These are phyloP conservation scores for Aphidius colemani DNA, from an alignment of 2,888 invertebrate species.

Conservation along the genomic window DNA sequence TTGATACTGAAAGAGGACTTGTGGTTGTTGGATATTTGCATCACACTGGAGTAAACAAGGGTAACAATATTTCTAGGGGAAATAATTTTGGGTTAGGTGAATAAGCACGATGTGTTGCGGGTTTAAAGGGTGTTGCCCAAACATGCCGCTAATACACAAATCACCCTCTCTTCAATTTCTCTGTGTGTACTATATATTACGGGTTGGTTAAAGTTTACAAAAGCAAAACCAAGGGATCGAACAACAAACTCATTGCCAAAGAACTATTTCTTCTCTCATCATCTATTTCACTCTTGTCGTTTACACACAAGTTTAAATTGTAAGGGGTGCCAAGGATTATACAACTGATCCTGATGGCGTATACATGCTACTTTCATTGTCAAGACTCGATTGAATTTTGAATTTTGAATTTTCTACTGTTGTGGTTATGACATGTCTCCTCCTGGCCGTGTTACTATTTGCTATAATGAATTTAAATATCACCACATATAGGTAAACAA, in stretches of 20 bases:
- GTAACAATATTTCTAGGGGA: conserved; percentile 37
- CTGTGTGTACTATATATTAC: not conserved
- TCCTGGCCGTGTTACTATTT: conserved; percentile 9
- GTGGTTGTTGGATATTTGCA: conserved; percentile 44
- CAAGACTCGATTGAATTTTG: not conserved
- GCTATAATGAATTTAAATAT: conserved; percentile 37
- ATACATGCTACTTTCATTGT: not conserved
- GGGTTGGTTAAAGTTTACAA: not conserved
- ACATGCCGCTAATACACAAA: conserved; percentile 28
- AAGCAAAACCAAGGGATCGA: not conserved
- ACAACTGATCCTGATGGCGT: conserved; percentile 14
- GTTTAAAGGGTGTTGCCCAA: conserved; percentile 27
- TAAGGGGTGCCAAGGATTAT: conserved; percentile 21
- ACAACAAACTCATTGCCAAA: not conserved
- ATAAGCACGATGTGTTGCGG: conserved; percentile 26
- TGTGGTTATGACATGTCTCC: conserved; percentile 12
- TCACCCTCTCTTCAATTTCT: not conserved
- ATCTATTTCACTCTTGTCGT: not conserved
- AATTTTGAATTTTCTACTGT: conserved; percentile 1
- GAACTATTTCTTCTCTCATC: not conserved
- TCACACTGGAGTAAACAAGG: conserved; percentile 52
- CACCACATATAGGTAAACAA: conserved; percentile 28
- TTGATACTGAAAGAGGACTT: not conserved
- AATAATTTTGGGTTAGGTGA: conserved; percentile 18
- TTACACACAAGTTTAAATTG: not conserved